Base-by-base conservation (phyloP, 2,797 vertebrate genomes). In the Melanotaenia parkinsoni region DNA sequence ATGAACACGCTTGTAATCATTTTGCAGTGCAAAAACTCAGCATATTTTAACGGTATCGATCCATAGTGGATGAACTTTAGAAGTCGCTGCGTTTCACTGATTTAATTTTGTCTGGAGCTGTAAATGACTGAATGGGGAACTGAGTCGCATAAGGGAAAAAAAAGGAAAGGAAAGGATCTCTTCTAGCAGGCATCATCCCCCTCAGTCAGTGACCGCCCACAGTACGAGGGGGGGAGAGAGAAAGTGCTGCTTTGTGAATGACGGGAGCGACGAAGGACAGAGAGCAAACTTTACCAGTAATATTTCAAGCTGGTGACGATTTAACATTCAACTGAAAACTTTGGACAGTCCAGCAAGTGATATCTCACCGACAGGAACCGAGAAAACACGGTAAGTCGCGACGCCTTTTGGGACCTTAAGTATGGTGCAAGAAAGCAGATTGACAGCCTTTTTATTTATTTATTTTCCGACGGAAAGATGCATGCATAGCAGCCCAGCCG, bases 191-290 rank as follows among this genome's bases (percentile, higher is more conserved):
- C 85, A 81, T 79, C 88, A 72, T 58, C 88, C 83, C 84, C 82
- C 87, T 85, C 83, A 66, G 81, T 24, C 80, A 67, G 69, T 85
- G 84, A 89, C 91, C 91, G 91, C 91, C 91, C 90, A 92, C 92
- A 89, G 86, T 61, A 74, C 86, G 74, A 58, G 80, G 72, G 67
- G 66, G 81, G 64, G 72, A 5, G 67, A 79, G 86, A 89, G 92
- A 91, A 87, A 92, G 90, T 89, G 88, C 82, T 86, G 93, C 92
- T 94, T 94, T 93, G 93, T 93, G 87, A 92, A 91, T 92, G 86
- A 91, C 87, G 87, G 92, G 90, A 92, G 89, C 90, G 91, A 86
- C 84, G 85, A 77, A 89, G 80, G 58, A 65, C 76, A 81, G 67
- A 67, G 73, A 80, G 86, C 74, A 76, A 91, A 92, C 80, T 91